Evolutionary conservation across 2,888 invertebrate genomes (phyloP).

Genomic region (Tenthredo scrophulariae): DNA sequence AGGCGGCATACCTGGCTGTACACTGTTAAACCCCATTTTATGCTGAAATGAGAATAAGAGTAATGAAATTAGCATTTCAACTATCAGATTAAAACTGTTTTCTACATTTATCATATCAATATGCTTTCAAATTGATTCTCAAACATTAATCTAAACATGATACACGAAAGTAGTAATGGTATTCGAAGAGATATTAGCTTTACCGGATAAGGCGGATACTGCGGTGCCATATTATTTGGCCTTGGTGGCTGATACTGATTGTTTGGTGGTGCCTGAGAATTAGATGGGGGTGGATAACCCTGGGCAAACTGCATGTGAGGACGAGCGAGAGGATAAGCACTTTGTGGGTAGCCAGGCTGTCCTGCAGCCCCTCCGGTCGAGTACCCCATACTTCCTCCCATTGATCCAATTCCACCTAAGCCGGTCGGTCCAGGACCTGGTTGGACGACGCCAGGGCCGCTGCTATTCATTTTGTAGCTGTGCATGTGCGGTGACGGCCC

Average conservation of each 20-base stretch:
- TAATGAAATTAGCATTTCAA: not conserved
- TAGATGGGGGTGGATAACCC: constrained; percentile 73
- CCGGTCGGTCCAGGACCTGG: constrained; percentile 78
- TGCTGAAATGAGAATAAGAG: constrained; percentile 80
- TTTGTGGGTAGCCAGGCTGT: constrained; percentile 78
- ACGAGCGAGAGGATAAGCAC: constrained; percentile 77
- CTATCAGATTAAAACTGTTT: too few relatives aligned
- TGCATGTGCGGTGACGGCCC: constrained; percentile 82
- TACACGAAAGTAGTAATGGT: not conserved
- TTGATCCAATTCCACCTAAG: constrained; percentile 73
- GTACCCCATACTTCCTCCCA: constrained; percentile 74
- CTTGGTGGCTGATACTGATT: constrained; percentile 75
- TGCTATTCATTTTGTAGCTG: constrained; percentile 82
- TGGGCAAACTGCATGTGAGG: constrained; percentile 79
- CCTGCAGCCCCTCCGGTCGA: constrained; percentile 77
- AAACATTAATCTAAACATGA: not conserved
- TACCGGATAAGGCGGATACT: constrained; percentile 76
- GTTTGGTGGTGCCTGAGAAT: constrained; percentile 74
- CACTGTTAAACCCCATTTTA: constrained; percentile 83
- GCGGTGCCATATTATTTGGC: constrained; percentile 76
- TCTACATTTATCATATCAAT: not conserved
- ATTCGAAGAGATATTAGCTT: constrained; percentile 26
- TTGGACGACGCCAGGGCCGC: constrained; percentile 79
- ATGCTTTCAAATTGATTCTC: not conserved
- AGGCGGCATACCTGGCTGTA: constrained; percentile 81